Evolutionary conservation across 2,113 vertebrate species (phyloP).

Genomic region (Morone saxatilis): DNA sequence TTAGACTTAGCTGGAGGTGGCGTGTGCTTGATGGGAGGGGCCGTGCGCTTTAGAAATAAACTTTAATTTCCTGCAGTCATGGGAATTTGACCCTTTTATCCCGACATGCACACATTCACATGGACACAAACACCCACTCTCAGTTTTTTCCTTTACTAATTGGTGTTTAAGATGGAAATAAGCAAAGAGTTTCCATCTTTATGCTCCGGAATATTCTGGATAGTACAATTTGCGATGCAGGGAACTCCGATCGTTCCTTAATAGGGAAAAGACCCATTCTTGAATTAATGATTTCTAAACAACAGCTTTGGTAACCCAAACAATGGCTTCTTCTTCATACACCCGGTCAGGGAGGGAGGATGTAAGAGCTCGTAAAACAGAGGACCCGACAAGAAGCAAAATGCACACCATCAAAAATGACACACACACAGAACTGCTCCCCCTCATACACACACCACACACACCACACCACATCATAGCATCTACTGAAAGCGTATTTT

Average conservation of each 20-base stretch:
- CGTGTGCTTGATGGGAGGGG: slow-evolving; percentile 61
- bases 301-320: slow-evolving; percentile 52
- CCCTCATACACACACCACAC: neutral
- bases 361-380: slow-evolving; percentile 37
- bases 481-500: neutral
- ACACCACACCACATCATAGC: too few species aligned
- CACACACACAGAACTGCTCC: neutral
- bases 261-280: slow-evolving; percentile 37
- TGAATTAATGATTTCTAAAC: slow-evolving; percentile 53
- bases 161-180: neutral
- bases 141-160: neutral
- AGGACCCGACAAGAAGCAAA: neutral
- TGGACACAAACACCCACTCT: neutral
- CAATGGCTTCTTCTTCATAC: slow-evolving; percentile 19
- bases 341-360: neutral
- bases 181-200: neutral
- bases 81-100: slow-evolving; percentile 83
- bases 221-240: neutral
- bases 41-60: slow-evolving; percentile 78
- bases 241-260: slow-evolving; percentile 3
- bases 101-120: slow-evolving; percentile 24
- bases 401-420: neutral
- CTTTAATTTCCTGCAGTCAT: slow-evolving; percentile 86
- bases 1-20: slow-evolving; percentile 50
- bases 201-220: neutral